phyloP scores from a whole-genome alignment of 2,797 vertebrate species.

The Antrozous pallidus region DNA sequence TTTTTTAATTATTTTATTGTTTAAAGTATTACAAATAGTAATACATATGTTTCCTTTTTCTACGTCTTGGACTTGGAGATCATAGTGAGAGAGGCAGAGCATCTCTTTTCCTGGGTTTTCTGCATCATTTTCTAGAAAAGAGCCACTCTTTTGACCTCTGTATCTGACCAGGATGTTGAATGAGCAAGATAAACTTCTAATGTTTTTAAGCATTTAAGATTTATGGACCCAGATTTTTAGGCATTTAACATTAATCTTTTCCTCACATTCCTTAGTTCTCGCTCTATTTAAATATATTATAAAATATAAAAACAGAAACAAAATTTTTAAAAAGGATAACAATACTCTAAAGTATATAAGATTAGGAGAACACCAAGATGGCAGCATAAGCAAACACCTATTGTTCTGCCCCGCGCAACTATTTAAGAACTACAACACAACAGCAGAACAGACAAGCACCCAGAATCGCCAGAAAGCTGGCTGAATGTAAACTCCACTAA shows the following conservation, averaged over 20 bases:
- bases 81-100: not conserved
- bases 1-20: too few relatives aligned
- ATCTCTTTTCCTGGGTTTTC: not conserved
- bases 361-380: too few relatives aligned
- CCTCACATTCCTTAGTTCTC: not conserved
- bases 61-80: not conserved
- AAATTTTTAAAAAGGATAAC: not conserved
- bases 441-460: too few relatives aligned
- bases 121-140: not conserved
- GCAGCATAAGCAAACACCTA: too few relatives aligned
- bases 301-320: not conserved
- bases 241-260: not conserved
- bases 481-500: too few relatives aligned
- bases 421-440: too few relatives aligned
- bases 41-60: too few relatives aligned
- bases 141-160: not conserved
- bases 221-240: constrained; percentile 15
- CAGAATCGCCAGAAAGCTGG: too few relatives aligned
- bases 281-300: not conserved
- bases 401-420: too few relatives aligned
- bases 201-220: not conserved
- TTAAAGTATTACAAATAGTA: too few relatives aligned
- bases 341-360: not conserved
- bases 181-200: not conserved
- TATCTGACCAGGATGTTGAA: not conserved